Conservation (phyloP, 2,113 vertebrate genomes). For the Dascyllus trimaculatus region DNA sequence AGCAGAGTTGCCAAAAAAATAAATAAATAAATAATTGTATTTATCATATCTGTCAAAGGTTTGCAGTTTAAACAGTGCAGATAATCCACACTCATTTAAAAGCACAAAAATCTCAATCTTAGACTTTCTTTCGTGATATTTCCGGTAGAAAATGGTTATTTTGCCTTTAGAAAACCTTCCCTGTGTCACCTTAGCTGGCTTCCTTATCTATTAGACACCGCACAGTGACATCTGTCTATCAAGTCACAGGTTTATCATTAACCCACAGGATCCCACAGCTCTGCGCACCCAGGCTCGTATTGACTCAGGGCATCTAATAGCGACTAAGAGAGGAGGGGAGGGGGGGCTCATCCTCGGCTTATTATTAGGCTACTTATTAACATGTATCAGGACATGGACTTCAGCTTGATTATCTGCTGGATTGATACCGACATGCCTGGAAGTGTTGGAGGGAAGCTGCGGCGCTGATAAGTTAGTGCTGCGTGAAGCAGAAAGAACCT, state of each 20-base stretch:
- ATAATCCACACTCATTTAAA: no score
- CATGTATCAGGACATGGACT: constrained; percentile 59
- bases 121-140: no score
- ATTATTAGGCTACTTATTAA: constrained; percentile 83
- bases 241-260: constrained; percentile 77
- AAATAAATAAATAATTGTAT: no score
- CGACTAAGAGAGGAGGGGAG: not conserved
- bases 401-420: constrained; percentile 56
- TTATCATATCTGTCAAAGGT: no score
- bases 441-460: constrained; percentile 42
- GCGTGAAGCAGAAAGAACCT: constrained; percentile 22
- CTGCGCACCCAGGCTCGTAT: constrained; percentile 41
- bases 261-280: constrained; percentile 47
- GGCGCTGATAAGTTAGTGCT: constrained; percentile 48
- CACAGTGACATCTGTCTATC: constrained; percentile 76
- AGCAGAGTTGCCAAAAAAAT: not conserved
- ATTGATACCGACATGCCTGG: constrained; percentile 42
- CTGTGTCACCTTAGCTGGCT: constrained; percentile 42
- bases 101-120: no score
- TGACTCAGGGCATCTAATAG: constrained; percentile 59
- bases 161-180: no score
- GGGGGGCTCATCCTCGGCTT: constrained; percentile 9
- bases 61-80: no score
- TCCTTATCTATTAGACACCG: constrained; percentile 62
- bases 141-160: no score